A percentile compares a stretch with the other conserved stretches of the same genome.
Evolutionary conservation across 2,888 invertebrate genomes (phyloP).

Genomic region (Papilio gigon): DNA sequence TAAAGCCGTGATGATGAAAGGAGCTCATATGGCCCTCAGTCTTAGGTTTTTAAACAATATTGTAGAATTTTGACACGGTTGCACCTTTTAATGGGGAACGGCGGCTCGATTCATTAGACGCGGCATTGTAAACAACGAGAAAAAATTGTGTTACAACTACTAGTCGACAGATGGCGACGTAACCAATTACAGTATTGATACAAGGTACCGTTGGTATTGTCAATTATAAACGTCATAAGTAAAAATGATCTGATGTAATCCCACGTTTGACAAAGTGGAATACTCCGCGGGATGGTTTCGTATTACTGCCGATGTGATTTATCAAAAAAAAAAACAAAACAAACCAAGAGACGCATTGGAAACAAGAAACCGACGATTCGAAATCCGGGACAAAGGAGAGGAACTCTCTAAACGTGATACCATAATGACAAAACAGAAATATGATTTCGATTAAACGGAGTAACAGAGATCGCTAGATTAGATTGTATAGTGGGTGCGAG

Average conservation of each 20-base stretch:
- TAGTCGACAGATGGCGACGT: constrained; percentile 70
- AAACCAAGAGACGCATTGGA: constrained; percentile 71
- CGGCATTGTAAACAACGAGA: constrained; percentile 57
- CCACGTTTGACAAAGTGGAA: constrained; percentile 45
- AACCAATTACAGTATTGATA: constrained; percentile 38
- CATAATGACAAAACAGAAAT: constrained; percentile 83
- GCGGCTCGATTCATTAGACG: constrained; percentile 73
- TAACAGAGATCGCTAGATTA: constrained; percentile 63
- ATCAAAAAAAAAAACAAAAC: constrained; percentile 63
- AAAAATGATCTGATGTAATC: constrained; percentile 44
- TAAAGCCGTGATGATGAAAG: constrained; percentile 76
- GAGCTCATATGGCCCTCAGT: constrained; percentile 77
- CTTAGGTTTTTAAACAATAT: constrained; percentile 78
- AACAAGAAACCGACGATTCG: constrained; percentile 78
- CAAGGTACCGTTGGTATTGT: constrained; percentile 25
- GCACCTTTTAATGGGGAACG: constrained; percentile 71
- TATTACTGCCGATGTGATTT: constrained; percentile 66
- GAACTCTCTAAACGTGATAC: constrained; percentile 79
- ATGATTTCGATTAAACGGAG: constrained; percentile 81
- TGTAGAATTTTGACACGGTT: constrained; percentile 77
- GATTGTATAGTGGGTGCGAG: constrained; percentile 60
- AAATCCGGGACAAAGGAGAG: constrained; percentile 78
- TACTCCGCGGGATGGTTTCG: constrained; percentile 55
- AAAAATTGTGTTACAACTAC: constrained; percentile 64
- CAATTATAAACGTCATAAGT: constrained; percentile 40